Conservation (phyloP, 2,113 vertebrate species). For the Platycercus adscitus region DNA sequence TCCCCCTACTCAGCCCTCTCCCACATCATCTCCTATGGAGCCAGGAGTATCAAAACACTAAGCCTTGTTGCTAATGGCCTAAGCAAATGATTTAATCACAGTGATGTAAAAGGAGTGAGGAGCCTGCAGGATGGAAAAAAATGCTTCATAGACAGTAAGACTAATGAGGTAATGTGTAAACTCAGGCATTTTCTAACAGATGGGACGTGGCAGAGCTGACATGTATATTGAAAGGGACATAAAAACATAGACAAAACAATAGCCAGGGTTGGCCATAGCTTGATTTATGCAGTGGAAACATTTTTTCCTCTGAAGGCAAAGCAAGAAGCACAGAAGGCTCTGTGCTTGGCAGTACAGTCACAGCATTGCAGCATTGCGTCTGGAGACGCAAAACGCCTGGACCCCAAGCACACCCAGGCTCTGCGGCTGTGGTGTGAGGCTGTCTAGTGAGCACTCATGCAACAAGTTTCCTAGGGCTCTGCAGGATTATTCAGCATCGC, state of each 20-base stretch:
- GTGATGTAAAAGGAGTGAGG: neutral
- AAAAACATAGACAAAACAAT: slow-evolving; percentile 45
- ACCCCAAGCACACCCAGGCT: neutral
- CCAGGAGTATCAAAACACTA: neutral
- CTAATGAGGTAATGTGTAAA: slow-evolving; percentile 31
- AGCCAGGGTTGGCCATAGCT: neutral
- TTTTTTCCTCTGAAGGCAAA: slow-evolving; percentile 21
- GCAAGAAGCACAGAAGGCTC: neutral
- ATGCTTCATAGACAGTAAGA: slow-evolving; percentile 19
- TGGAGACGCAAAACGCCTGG: neutral
- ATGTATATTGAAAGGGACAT: slow-evolving; percentile 6
- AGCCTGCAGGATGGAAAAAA: slow-evolving; percentile 40
- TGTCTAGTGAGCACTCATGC: neutral
- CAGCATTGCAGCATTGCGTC: fast-evolving
- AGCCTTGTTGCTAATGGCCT: neutral
- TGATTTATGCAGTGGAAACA: slow-evolving; percentile 12
- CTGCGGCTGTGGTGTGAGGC: neutral
- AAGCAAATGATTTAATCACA: slow-evolving; percentile 25
- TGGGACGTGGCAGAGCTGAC: neutral
- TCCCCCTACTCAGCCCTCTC: neutral
- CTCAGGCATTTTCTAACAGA: neutral
- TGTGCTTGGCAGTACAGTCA: neutral
- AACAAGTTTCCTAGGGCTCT: neutral
- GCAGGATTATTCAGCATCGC: fast-evolving
- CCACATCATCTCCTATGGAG: neutral